phyloP scores from a whole-genome alignment of 2,113 vertebrate species.

The Syrrhaptes paradoxus region DNA sequence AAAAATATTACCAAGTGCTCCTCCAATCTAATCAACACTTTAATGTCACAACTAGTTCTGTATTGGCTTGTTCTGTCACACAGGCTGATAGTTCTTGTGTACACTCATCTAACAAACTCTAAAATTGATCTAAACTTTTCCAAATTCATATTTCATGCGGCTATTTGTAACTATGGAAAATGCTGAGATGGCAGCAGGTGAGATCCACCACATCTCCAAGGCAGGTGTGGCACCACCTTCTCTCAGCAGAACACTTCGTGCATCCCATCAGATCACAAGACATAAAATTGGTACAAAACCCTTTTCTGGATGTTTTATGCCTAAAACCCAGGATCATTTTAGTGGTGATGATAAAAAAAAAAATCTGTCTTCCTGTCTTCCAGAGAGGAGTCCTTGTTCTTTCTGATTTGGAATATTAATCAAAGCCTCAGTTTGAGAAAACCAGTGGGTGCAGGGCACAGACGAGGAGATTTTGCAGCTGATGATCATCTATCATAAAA shows the following conservation, averaged over 20 bases:
- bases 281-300: background rate
- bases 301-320: background rate
- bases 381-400: background rate
- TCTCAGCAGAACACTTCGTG: background rate
- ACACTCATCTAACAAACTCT: accelerated
- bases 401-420: background rate
- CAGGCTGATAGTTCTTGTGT: background rate
- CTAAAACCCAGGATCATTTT: background rate
- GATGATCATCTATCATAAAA: background rate
- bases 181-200: background rate
- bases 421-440: background rate
- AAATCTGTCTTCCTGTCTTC: background rate
- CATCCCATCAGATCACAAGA: background rate
- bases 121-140: background rate
- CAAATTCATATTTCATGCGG: background rate
- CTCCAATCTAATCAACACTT: background rate
- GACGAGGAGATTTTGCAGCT: background rate
- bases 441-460: background rate
- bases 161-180: background rate
- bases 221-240: background rate
- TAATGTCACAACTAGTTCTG: background rate
- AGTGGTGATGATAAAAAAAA: background rate
- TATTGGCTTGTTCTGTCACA: background rate
- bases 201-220: background rate
- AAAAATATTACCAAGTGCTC: background rate